Base-by-base conservation (phyloP, 1,140 invertebrate species). In the Drosophila azteca region DNA sequence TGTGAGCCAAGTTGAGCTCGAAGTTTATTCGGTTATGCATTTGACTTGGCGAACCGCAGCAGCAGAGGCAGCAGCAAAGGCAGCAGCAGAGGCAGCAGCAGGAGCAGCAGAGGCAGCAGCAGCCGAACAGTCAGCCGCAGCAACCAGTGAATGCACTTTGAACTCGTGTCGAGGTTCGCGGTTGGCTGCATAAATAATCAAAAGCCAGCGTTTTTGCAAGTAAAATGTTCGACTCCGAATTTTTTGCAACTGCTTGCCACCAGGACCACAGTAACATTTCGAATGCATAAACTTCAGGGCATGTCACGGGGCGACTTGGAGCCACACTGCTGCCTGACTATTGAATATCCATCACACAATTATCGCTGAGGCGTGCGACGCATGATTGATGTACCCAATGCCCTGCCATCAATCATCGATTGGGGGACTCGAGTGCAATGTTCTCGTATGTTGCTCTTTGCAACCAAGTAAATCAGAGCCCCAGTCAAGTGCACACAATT, bases 291-390 rank as follows among this genome's bases (percentile, higher is more conserved):
- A 62, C 35, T 41, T 29, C 29, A 9, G 24, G 13, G 2, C 13
- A 46, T 13, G 45, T 22, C 22, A 22, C 22, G 22, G 51, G 8
- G 43, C 22, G 13, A 13, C 13, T 22, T 44, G 22, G 45, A 69
- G 46, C 57, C 51, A 49, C 9, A 3, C 35, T 13, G 22, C 13
- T 22, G 22, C 11, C 20, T 15, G 24, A 15, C 39, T 17, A 44
- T 61, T 46, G 57, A 60, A 65, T 70, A 87, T 87, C 82, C 77
- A 85, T 85, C 79, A 82, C n/a, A n/a, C n/a, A 66, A 78, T 68
- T 75, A 78, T 75, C 78, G 31, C 41, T 60, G 17, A 65, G 54
- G 82, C 60, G 39, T 31, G 62, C 49, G 44, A 20, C 62, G 29
- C 24, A 20, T 82, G 65, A 85, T 87, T 75, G 61, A 87, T 87